Base-by-base conservation (phyloP, 2,113 vertebrate species). In the Chinchilla lanigera region DNA sequence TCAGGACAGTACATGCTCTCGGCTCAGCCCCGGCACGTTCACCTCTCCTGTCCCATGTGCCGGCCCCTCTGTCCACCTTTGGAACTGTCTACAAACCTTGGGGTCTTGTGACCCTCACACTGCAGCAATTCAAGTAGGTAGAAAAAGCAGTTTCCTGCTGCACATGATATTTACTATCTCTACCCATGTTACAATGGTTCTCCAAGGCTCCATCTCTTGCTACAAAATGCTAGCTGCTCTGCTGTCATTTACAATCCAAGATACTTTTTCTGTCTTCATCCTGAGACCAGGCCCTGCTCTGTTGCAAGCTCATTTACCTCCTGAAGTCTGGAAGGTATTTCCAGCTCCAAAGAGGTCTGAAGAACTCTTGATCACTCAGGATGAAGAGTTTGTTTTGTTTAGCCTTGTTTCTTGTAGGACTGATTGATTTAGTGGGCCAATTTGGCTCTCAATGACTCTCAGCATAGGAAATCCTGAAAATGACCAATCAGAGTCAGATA, bases 291-390 rank as follows among this genome's bases (percentile, higher is more conserved):
- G 7, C 16, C 52, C 92, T 87, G 2, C 60, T 82, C 81, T 86
- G 44, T 44, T 24, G 50, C 52, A 83, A 41, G 24, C 82, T 97
- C 96, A 96, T 96, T 97, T 97, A 93, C 90, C 94, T 97, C 96
- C 95, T 91, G 90, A 81, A 52, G 90, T 44, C 41, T 71, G 61
- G 60, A 56, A 65, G 90, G 75, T 97, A 95, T 96, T 98, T 97
- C 89, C 67, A 95, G 92, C 47, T 77, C 60, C 89, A 73, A 73
- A 93, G 60, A 95, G 56, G 86, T 44, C 60, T 90, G 92, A 97
- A 96, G 96, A 84, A 89, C 92, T 60, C 94, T 90, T 81, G 78
- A 63, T 94, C 41, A 60, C 80, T 96, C 60, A 60, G 56, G 54
- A 84, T 38, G 67, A 61, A 92, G 80, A 47, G n/a, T 47, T 90